A percentile compares a stretch with the other conserved stretches of the same genome.
These are phyloP conservation scores for Myocastor coypus DNA, from an alignment of 2,113 vertebrate genomes.

Conservation along the genomic window DNA sequence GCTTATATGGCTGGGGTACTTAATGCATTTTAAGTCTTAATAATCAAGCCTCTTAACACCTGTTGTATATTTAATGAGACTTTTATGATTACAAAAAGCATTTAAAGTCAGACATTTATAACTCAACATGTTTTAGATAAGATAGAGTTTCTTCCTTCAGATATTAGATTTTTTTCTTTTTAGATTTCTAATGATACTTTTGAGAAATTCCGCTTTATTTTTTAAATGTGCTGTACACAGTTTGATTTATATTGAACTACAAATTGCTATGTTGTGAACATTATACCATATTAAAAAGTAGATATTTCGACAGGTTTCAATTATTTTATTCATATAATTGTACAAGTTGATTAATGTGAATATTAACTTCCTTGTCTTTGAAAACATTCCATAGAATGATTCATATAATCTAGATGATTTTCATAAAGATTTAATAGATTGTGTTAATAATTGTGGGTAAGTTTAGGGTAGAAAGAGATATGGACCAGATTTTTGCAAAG, in stretches of 20 bases:
- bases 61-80: constrained; percentile 55
- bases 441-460: background rate
- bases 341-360: background rate
- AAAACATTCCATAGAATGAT: background rate
- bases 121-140: constrained; percentile 38
- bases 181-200: constrained; percentile 25
- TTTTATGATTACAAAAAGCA: background rate
- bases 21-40: constrained; percentile 57
- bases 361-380: background rate
- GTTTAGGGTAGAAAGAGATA: background rate
- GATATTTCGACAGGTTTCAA: background rate
- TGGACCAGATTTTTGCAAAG: background rate
- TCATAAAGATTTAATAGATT: background rate
- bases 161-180: background rate
- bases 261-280: background rate
- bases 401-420: background rate
- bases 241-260: constrained; percentile 44
- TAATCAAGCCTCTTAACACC: constrained; percentile 62
- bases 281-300: background rate
- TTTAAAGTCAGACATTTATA: constrained; percentile 65
- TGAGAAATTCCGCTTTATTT: constrained; percentile 14
- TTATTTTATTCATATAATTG: background rate
- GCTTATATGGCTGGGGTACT: constrained; percentile 60
- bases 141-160: background rate
- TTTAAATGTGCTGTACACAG: background rate